These are phyloP conservation scores for Siniperca knerii DNA, from an alignment of 2,113 vertebrate species.

Conservation along the genomic window DNA sequence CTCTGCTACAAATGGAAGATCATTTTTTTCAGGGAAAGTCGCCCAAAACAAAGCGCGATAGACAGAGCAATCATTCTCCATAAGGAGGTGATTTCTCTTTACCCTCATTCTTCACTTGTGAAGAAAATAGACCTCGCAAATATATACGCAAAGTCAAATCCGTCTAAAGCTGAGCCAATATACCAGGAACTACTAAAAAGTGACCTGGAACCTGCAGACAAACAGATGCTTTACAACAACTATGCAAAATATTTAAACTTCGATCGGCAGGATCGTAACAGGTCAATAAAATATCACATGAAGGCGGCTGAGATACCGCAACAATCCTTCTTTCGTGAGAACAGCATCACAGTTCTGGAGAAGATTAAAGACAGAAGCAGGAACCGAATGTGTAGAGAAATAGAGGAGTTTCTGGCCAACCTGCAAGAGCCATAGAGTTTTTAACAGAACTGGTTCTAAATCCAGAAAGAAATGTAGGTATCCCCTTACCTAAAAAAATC, in stretches of 20 bases:
- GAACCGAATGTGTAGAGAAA: constrained; percentile 16
- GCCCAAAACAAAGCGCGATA: neutral
- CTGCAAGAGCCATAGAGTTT: neutral
- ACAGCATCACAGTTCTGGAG: constrained; percentile 49
- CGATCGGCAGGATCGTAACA: fast-evolving
- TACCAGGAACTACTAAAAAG: constrained; percentile 42
- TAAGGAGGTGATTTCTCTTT: neutral
- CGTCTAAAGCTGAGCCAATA: constrained; percentile 11
- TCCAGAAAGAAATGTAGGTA: neutral
- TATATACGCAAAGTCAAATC: constrained; percentile 16
- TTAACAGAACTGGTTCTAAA: neutral
- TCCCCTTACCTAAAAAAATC: neutral
- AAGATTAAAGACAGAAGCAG: neutral
- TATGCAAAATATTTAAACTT: constrained; percentile 47
- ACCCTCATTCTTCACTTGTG: neutral
- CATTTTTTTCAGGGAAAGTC: neutral
- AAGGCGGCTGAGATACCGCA: constrained; percentile 41
- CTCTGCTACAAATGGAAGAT: constrained; percentile 59
- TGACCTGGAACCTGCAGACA: constrained; percentile 8
- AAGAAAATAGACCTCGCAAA: neutral
- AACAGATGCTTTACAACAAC: constrained; percentile 45
- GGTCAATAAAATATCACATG: constrained; percentile 48
- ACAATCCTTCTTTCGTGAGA: neutral
- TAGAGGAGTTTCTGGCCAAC: constrained; percentile 41
- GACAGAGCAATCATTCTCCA: neutral